Evolutionary conservation across 2,888 invertebrate genomes (phyloP).

Genomic region (Spialia ferax): DNA sequence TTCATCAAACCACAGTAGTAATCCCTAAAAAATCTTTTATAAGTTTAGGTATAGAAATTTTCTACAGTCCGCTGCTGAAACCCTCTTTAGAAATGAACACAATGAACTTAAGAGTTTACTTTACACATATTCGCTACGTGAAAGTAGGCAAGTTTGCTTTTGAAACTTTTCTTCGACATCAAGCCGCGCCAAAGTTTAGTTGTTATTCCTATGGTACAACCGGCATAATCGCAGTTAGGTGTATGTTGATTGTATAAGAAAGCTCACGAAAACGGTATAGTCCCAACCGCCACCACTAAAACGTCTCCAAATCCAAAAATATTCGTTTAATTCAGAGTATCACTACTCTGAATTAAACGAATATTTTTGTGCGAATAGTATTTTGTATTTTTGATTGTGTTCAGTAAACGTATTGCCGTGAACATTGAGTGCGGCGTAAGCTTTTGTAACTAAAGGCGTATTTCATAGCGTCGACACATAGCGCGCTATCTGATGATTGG

Average conservation of each 20-base stretch:
- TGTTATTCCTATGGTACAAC: not conserved
- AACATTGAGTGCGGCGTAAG: constrained; percentile 47
- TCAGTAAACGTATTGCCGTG: constrained; percentile 31
- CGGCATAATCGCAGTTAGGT: not conserved
- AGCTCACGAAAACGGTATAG: no score
- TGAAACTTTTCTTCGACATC: not conserved
- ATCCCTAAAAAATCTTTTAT: not conserved
- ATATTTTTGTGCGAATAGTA: constrained; percentile 38
- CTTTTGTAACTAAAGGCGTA: constrained; percentile 83
- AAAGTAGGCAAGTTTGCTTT: constrained; percentile 1
- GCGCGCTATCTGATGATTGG: constrained; percentile 86
- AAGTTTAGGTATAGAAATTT: not conserved
- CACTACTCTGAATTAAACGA: no score
- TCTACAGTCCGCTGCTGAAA: not conserved
- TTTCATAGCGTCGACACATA: constrained; percentile 79
- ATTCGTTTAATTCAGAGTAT: no score
- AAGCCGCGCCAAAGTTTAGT: constrained; percentile 4
- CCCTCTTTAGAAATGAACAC: not conserved
- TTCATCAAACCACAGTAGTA: no score
- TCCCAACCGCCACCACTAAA: no score
- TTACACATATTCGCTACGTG: not conserved
- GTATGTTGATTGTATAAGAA: no score
- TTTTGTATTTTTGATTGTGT: constrained; percentile 41
- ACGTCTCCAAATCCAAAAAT: no score
- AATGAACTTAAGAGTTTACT: not conserved